Evolutionary conservation across 2,797 vertebrate species (phyloP).

Genomic region (Spheniscus humboldti): DNA sequence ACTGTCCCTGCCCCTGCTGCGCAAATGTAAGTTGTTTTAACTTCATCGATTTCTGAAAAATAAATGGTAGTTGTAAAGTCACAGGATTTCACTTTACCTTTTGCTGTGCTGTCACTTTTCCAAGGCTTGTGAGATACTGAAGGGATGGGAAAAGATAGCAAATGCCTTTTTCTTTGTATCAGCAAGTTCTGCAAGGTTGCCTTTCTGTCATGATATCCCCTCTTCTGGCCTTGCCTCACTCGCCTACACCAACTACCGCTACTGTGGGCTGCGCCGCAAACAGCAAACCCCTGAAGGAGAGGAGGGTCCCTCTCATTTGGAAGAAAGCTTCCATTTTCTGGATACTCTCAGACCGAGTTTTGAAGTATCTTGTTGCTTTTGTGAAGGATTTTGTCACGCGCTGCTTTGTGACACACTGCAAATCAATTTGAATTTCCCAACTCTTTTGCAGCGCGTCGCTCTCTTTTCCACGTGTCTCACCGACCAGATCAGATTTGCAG

Average conservation of each 20-base stretch:
- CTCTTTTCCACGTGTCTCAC: background rate
- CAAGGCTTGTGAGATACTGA: background rate
- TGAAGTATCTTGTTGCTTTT: background rate
- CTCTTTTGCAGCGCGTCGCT: accelerated
- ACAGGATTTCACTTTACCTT: background rate
- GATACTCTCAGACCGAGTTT: background rate
- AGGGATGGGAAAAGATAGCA: background rate
- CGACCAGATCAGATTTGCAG: background rate
- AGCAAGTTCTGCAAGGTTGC: background rate
- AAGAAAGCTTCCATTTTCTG: background rate
- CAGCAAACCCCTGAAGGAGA: background rate
- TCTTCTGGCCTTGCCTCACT: background rate
- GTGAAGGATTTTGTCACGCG: background rate
- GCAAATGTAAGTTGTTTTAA: background rate
- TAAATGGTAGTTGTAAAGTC: background rate
- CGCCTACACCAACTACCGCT: too few relatives aligned
- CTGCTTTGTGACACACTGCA: background rate
- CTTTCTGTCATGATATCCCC: background rate
- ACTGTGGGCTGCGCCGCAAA: accelerated
- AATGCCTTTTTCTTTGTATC: background rate
- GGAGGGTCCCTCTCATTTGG: background rate
- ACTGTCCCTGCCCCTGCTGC: background rate
- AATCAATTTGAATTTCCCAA: background rate
- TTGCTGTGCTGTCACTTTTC: background rate
- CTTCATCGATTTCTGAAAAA: background rate